Conservation (phyloP, 2,888 invertebrate species). For the Rhagonycha lutea region DNA sequence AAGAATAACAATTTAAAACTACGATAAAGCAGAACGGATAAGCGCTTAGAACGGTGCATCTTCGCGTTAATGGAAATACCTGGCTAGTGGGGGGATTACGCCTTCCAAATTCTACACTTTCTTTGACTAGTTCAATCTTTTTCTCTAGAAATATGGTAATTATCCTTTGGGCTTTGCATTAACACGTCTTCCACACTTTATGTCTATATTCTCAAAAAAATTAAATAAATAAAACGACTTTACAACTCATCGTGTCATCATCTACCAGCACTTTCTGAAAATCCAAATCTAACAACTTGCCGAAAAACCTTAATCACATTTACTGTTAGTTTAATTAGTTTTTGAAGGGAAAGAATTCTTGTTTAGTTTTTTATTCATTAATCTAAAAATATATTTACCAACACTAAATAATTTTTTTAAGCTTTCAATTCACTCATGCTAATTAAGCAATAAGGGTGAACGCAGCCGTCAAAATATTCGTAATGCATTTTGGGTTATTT, state of each 20-base stretch:
- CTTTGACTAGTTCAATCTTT: conserved; percentile 28
- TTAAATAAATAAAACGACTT: conserved; percentile 28
- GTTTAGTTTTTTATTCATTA: background rate
- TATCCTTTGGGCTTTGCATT: conserved; percentile 44
- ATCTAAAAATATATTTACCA: background rate
- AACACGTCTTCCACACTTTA: conserved; percentile 46
- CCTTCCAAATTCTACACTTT: conserved; percentile 14
- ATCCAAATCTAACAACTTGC: background rate
- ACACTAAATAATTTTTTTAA: conserved; percentile 5
- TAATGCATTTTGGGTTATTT: conserved; percentile 43
- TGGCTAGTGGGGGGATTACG: conserved; percentile 25
- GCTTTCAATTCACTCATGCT: conserved; percentile 21
- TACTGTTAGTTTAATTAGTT: background rate
- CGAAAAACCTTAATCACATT: background rate
- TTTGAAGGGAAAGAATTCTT: background rate
- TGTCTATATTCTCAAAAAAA: conserved; percentile 34
- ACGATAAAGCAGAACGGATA: conserved; percentile 36
- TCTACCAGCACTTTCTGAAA: background rate
- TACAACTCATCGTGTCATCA: conserved; percentile 18
- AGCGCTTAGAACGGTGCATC: conserved; percentile 30
- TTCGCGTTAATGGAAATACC: conserved; percentile 36
- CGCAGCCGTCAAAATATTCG: conserved; percentile 36
- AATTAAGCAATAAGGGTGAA: conserved; percentile 18
- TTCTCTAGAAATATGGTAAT: conserved; percentile 48
- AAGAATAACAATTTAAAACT: conserved; percentile 48